Evolutionary conservation across 1,140 invertebrate species (phyloP).

Genomic region (Venturia canescens): DNA sequence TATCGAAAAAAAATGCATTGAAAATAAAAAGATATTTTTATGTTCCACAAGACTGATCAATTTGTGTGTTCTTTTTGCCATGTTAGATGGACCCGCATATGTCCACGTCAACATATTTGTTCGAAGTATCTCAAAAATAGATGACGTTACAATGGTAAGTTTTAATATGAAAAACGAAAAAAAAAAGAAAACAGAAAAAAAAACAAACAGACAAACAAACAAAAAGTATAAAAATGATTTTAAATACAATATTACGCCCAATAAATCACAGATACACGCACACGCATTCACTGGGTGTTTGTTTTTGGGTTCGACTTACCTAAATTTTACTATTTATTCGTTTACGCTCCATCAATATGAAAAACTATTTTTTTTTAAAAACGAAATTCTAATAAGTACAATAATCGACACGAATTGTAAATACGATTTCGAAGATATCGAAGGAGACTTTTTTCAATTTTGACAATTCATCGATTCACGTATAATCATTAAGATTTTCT

Average conservation of each 20-base stretch:
- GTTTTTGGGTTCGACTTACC: background rate
- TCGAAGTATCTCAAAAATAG: slow-evolving; percentile 98
- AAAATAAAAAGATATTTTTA: slow-evolving; percentile 26
- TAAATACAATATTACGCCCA: background rate
- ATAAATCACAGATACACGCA: slow-evolving; percentile 33
- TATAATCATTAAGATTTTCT: too few relatives aligned
- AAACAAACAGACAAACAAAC: too few relatives aligned
- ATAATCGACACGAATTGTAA: background rate
- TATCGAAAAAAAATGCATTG: background rate
- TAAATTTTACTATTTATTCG: slow-evolving; percentile 19
- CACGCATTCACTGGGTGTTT: slow-evolving; percentile 53
- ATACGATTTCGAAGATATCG: background rate
- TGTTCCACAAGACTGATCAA: slow-evolving; percentile 68
- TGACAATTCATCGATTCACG: slow-evolving; percentile 32
- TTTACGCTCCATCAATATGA: background rate
- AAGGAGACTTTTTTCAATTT: slow-evolving; percentile 35
- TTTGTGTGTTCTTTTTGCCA: slow-evolving; percentile 76
- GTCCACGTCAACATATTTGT: slow-evolving; percentile 98
- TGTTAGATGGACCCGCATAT: slow-evolving; percentile 91
- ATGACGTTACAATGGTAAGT: slow-evolving; percentile 99
- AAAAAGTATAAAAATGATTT: too few relatives aligned
- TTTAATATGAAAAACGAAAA: slow-evolving; percentile 57
- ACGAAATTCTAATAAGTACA: background rate
- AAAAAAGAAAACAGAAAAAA: too few relatives aligned
- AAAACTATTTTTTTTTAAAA: background rate